These are phyloP conservation scores for Motacilla tschutschensis DNA, from an alignment of 2,113 vertebrate species.

Conservation along the genomic window DNA sequence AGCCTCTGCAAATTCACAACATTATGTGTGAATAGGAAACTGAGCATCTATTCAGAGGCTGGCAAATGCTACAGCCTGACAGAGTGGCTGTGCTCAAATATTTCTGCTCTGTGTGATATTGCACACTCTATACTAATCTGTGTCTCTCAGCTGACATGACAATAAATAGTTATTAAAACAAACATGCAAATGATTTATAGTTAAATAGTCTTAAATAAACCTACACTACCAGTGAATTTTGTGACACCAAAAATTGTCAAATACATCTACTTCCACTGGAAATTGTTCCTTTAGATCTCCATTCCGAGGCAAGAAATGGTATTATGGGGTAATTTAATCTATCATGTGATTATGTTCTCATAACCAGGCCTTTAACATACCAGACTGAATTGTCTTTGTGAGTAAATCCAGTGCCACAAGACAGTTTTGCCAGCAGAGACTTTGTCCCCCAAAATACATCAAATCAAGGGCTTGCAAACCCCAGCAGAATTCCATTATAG, in stretches of 20 bases:
- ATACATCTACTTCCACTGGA: neutral
- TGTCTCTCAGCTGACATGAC: neutral
- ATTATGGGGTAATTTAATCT: neutral
- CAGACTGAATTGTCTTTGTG: neutral
- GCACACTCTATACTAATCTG: neutral
- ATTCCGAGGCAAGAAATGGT: neutral
- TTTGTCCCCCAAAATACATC: neutral
- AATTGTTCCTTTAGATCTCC: neutral
- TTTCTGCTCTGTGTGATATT: neutral
- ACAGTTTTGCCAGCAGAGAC: neutral
- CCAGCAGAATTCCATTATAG: neutral
- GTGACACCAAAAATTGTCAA: neutral
- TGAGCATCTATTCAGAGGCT: neutral
- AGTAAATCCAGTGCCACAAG: neutral
- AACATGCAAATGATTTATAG: neutral
- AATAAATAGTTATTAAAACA: slow-evolving; percentile 24
- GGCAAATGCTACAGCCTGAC: neutral
- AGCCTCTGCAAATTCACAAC: neutral
- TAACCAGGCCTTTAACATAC: neutral
- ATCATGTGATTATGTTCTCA: neutral
- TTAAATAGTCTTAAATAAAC: slow-evolving; percentile 16
- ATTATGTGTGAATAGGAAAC: neutral
- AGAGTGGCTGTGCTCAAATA: neutral
- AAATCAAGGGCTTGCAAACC: neutral
- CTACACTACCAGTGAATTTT: neutral